Base-by-base conservation (phyloP, 35 echinoderm and acorn worm species). In the Ptychodera flava region DNA sequence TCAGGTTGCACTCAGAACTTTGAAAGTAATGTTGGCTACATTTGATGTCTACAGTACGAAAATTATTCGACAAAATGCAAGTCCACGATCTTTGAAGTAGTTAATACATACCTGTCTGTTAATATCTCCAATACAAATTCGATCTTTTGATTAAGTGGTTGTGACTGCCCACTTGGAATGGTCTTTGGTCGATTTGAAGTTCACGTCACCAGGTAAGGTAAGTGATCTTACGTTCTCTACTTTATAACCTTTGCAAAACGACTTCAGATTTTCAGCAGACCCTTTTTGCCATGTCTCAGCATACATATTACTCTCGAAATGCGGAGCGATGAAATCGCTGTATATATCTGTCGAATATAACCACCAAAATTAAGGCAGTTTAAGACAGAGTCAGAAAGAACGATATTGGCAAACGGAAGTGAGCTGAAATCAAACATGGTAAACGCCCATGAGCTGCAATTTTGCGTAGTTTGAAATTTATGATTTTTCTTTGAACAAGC, bases 131-230 rank as follows among this genome's bases (percentile, higher is more conserved):
- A 89, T 84, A 31, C 88, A 89, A 0, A 34, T 76, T 82, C 80
- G 84, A 16, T 77, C 33, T 0, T 31, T 36, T 22, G 33, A n/a
- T 0, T 35, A 28, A 0, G 28, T 84, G 15, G 86, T 36, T 30
- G 86, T 88, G 29, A 88, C 86, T 30, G 88, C 88, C 88, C 88
- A 89, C 27, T 89, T 89, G 80, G 88, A 83, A 33, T 89, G 88
- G 52, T 89, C 88, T 27, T 78, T 76, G 15, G 88, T 84, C 33
- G 76, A 31, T 1, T 82, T 82, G 79, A 88, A 35, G 0, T 16
- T 15, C 79, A 38, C 35, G 35, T 28, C 1, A 28, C 31, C 31
- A 16, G 87, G 35, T 34, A 89, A 89, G 10, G 27, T 1, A 1
- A 89, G 81, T 30, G 16, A 45, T 32, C 83, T 36, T 28, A 82